Base-by-base conservation (phyloP, 2,888 invertebrate genomes). In the Nomada fucata region DNA sequence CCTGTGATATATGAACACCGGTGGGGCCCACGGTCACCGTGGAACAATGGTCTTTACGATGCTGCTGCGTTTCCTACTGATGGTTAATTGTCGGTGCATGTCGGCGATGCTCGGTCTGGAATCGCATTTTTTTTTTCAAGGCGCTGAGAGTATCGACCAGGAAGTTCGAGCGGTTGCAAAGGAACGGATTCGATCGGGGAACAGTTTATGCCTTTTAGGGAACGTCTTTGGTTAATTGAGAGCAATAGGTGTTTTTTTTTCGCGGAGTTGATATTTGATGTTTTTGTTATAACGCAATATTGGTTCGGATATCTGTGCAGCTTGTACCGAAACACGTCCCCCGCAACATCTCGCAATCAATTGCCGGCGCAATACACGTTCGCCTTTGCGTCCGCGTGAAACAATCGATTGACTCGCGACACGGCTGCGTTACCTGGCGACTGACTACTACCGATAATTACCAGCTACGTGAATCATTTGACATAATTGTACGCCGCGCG, bases 401-500 rank as follows among this genome's bases (percentile, higher is more conserved):
- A 70, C 79, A 70, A 79, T 79, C 78, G 79, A 70, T 60, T 59
- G 78, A 52, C 55, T 65, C 70, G 70, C 78, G 79, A 70, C 64
- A 76, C 70, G 79, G 59, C 42, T 7, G 5, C 36, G 36, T 36
- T 36, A 36, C 52, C 75, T 60, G 83, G 68, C 36, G 36, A 36
- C 36, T 36, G 36, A 36, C 76, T 76, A 36, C 76, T 76, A 79
- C 84, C 72, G 76, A 64, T 76, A 79, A 87, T 86, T 85, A 77
- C 70, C 80, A 76, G 78, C 84, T 74, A 82, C 76, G 76, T 82
- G 86, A 84, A 81, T 88, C 88, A 88, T 87, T 76, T 69, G 77
- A 75, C 84, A 77, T 86, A 87, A 87, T 84, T 88, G 84, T 88
- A 64, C 77, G 88, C 55, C 88, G 86, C 88, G 69, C 85, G 82